Percentiles rank a stretch among this genome's conserved stretches.
Conservation (phyloP, 2,888 invertebrate genomes). For the Megalurothrips usitatus region DNA sequence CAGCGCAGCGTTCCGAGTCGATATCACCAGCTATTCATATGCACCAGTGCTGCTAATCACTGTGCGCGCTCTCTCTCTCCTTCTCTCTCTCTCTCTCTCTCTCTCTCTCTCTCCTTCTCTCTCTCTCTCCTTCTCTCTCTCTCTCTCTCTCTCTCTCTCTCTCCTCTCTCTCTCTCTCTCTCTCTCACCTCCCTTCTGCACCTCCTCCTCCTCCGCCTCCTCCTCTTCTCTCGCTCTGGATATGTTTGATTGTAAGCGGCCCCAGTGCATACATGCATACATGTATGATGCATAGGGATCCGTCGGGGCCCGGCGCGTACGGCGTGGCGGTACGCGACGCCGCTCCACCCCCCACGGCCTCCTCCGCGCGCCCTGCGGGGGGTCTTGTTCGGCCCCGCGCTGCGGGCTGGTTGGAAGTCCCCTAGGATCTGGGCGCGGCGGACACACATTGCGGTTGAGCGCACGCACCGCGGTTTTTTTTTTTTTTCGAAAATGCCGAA, state of each 20-base stretch:
- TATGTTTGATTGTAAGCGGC: constrained; percentile 23
- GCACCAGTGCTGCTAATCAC: constrained; percentile 25
- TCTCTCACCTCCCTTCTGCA: not conserved
- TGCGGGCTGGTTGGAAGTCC: not conserved
- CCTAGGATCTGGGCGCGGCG: no score
- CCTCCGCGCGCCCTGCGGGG: not conserved
- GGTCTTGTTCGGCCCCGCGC: not conserved
- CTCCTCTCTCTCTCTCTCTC: not conserved
- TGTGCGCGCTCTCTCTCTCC: not conserved
- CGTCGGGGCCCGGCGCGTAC: not conserved
- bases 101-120: not conserved
- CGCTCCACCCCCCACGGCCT: not conserved
- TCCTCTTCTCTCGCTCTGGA: constrained; percentile 1
- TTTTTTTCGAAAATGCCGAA: no score
- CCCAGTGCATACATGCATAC: constrained; percentile 24
- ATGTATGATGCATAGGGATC: constrained; percentile 13
- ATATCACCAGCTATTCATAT: constrained; percentile 26
- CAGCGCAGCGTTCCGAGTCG: constrained; percentile 25
- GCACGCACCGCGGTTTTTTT: no score
- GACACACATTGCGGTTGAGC: no score
- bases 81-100: not conserved
- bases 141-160: not conserved
- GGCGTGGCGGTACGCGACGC: not conserved
- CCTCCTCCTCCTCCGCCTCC: not conserved
- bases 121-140: not conserved